Evolutionary conservation across 2,113 vertebrate species (phyloP).

Genomic region (Origma solitaria): DNA sequence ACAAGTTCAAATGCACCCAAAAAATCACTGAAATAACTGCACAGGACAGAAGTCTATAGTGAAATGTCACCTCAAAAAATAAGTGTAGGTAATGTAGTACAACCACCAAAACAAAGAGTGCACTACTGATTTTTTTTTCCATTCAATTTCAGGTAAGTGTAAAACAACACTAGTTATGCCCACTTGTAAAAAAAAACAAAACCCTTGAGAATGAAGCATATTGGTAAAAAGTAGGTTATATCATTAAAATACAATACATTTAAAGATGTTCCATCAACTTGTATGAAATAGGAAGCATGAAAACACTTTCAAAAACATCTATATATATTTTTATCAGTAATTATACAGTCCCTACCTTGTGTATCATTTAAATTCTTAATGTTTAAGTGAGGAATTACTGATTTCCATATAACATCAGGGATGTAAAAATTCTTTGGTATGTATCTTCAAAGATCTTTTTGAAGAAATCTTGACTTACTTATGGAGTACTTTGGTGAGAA

Average conservation of each 20-base stretch:
- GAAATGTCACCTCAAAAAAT: not conserved
- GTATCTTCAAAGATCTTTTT: not conserved
- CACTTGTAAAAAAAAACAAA: not conserved
- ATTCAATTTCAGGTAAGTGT: not conserved
- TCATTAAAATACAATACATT: not conserved
- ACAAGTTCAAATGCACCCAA: not conserved
- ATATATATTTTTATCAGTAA: not conserved
- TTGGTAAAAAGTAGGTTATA: not conserved
- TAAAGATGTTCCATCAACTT: not conserved
- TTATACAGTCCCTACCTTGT: not conserved
- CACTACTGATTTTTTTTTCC: not conserved
- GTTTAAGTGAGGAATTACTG: not conserved
- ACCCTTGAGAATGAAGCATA: not conserved
- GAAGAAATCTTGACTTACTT: not conserved
- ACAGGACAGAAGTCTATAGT: not conserved
- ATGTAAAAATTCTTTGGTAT: not conserved
- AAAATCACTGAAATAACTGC: not conserved
- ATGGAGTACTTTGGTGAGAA: not conserved
- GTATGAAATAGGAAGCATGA: not conserved
- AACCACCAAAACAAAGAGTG: not conserved
- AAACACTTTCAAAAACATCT: not conserved
- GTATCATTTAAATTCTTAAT: not conserved
- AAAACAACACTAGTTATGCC: not conserved
- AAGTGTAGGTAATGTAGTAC: not conserved
- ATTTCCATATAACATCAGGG: not conserved